phyloP scores from a whole-genome alignment of 2,888 invertebrate genomes.

The Plagiodera versicolora region DNA sequence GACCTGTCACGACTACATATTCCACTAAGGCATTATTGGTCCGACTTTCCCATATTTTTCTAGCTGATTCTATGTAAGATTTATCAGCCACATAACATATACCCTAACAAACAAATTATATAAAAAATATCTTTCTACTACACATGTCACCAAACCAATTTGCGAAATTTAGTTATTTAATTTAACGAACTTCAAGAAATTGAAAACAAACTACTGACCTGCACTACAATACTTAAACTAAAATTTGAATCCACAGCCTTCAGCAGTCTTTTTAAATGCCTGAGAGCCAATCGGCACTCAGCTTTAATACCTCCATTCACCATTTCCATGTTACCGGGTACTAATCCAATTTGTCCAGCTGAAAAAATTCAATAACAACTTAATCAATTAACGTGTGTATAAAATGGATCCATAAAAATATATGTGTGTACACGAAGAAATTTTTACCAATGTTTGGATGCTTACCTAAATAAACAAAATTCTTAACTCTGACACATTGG shows the following conservation, averaged over 20 bases:
- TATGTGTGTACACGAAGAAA: background rate
- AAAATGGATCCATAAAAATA: constrained; percentile 1
- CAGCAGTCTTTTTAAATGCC: constrained; percentile 82
- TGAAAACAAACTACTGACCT: constrained; percentile 52
- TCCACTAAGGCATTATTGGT: constrained; percentile 87
- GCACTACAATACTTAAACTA: constrained; percentile 79
- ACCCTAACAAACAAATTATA: constrained; percentile 57
- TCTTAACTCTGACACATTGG: constrained; percentile 77
- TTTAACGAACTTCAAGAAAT: background rate
- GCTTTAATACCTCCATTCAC: constrained; percentile 76
- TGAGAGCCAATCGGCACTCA: constrained; percentile 80
- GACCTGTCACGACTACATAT: constrained; percentile 78
- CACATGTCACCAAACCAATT: too few species aligned
- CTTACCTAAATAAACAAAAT: constrained; percentile 27
- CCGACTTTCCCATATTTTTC: constrained; percentile 78
- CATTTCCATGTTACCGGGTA: constrained; percentile 78
- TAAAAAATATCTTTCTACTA: too few species aligned
- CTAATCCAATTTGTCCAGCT: constrained; percentile 90
- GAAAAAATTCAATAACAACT: background rate
- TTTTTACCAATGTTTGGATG: background rate
- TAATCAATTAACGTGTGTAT: too few species aligned
- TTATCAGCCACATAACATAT: constrained; percentile 84
- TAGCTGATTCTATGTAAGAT: constrained; percentile 70
- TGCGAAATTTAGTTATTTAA: too few species aligned
- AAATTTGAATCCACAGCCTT: constrained; percentile 78